phyloP scores from a whole-genome alignment of 2,113 vertebrate genomes.

The Pollachius pollachius region DNA sequence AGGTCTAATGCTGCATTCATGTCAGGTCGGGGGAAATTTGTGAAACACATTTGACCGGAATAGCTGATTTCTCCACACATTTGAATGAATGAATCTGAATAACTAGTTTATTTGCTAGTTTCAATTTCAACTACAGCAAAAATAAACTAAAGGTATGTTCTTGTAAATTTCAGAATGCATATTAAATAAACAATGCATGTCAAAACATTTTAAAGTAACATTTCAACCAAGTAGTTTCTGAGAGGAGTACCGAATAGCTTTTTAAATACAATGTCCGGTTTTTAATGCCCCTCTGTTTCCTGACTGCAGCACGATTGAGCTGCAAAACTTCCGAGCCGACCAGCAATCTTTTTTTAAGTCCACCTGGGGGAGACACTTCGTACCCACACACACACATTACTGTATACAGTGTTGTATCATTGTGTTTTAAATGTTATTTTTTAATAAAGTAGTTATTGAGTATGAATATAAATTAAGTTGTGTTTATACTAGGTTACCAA shows the following conservation, averaged over 20 bases:
- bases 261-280: background rate
- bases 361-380: conserved; percentile 34
- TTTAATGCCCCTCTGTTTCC: conserved; percentile 11
- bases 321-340: conserved; percentile 38
- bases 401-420: conserved; percentile 62
- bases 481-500: background rate
- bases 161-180: no score
- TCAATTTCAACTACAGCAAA: background rate
- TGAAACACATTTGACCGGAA: background rate
- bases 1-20: conserved; percentile 57
- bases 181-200: background rate
- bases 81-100: conserved; percentile 20
- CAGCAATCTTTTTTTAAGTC: conserved; percentile 45
- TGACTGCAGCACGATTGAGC: conserved; percentile 50
- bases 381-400: conserved; percentile 21
- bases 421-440: conserved; percentile 67
- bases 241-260: background rate
- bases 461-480: conserved; percentile 20
- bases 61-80: background rate
- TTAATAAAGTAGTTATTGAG: conserved; percentile 65
- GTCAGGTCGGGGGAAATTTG: conserved; percentile 15
- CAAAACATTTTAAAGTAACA: background rate
- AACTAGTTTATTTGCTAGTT: conserved; percentile 28
- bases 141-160: background rate
- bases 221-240: background rate